Conservation (phyloP, 2,888 invertebrate genomes). For the Omphaloscelis lunosa region DNA sequence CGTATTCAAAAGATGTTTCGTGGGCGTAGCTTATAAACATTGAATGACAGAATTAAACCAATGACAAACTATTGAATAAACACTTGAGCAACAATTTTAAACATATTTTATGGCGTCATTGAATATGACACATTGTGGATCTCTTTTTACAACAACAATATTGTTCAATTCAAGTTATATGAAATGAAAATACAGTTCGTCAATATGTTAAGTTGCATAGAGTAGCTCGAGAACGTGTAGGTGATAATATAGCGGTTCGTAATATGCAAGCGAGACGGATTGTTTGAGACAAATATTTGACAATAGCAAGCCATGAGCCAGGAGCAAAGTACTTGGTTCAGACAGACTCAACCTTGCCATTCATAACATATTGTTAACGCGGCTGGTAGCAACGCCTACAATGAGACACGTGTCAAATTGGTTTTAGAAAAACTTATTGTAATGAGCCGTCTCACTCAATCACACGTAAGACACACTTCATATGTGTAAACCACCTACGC, state of each 20-base stretch:
- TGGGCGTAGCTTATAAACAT: constrained; percentile 76
- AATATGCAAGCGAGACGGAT: constrained; percentile 53
- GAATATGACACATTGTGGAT: constrained; percentile 62
- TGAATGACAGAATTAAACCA: constrained; percentile 70
- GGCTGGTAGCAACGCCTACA: constrained; percentile 75
- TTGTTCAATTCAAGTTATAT: constrained; percentile 32
- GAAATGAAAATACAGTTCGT: constrained; percentile 33
- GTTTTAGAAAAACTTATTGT: constrained; percentile 77
- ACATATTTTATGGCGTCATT: constrained; percentile 65
- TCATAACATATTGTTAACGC: constrained; percentile 74
- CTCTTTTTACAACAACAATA: constrained; percentile 55
- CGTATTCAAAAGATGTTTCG: constrained; percentile 71
- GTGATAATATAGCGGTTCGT: constrained; percentile 36
- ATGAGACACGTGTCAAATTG: constrained; percentile 71
- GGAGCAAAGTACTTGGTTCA: constrained; percentile 74
- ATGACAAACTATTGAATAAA: constrained; percentile 68
- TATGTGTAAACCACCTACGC: constrained; percentile 66
- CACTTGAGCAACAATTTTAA: constrained; percentile 61
- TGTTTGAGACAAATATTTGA: constrained; percentile 75
- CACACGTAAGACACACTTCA: constrained; percentile 57
- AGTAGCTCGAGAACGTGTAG: constrained; percentile 30
- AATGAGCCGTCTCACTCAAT: constrained; percentile 74
- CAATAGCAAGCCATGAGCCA: constrained; percentile 71
- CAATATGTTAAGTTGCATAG: constrained; percentile 38
- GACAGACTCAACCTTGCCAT: constrained; percentile 75